Evolutionary conservation across 2,888 invertebrate species (phyloP).

Genomic region (Caenorhabditis wallacei): DNA sequence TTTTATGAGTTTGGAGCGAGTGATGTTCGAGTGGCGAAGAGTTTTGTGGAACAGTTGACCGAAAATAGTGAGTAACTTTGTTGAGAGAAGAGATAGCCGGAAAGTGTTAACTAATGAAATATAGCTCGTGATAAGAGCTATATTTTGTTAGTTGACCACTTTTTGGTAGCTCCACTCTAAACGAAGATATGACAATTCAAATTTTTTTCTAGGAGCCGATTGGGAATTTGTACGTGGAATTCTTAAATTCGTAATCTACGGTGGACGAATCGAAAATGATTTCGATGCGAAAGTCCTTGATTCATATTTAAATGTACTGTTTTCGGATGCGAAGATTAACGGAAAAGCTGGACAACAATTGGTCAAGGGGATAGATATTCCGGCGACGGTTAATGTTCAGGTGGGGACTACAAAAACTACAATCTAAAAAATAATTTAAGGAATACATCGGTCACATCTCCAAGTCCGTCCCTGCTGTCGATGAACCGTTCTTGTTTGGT

Average conservation of each 20-base stretch:
- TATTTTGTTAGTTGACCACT: too few species aligned
- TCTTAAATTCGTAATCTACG: constrained; percentile 90
- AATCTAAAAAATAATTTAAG: constrained; percentile 38
- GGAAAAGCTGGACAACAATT: constrained; percentile 68
- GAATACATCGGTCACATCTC: constrained; percentile 86
- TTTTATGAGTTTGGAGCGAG: constrained; percentile 92
- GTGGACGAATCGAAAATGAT: constrained; percentile 90
- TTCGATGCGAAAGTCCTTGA: constrained; percentile 88
- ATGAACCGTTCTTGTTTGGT: constrained; percentile 87
- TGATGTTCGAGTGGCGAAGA: constrained; percentile 89
- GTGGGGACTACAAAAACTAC: constrained; percentile 16
- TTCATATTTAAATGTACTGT: constrained; percentile 86
- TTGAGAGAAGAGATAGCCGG: not conserved
- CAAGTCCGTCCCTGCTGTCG: constrained; percentile 84
- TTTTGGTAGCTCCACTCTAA: too few species aligned
- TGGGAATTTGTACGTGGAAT: constrained; percentile 90
- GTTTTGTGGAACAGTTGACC: constrained; percentile 86
- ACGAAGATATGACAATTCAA: too few species aligned
- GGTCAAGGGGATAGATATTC: constrained; percentile 67
- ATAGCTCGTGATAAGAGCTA: too few species aligned
- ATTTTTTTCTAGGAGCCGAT: constrained; percentile 85
- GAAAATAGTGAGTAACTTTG: constrained; percentile 31
- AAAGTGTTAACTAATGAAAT: too few species aligned
- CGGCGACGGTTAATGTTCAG: constrained; percentile 41
- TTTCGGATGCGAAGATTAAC: constrained; percentile 70